These are phyloP conservation scores for Malacoctenus gilli DNA, from an alignment of 2,797 vertebrate species.

Conservation along the genomic window DNA sequence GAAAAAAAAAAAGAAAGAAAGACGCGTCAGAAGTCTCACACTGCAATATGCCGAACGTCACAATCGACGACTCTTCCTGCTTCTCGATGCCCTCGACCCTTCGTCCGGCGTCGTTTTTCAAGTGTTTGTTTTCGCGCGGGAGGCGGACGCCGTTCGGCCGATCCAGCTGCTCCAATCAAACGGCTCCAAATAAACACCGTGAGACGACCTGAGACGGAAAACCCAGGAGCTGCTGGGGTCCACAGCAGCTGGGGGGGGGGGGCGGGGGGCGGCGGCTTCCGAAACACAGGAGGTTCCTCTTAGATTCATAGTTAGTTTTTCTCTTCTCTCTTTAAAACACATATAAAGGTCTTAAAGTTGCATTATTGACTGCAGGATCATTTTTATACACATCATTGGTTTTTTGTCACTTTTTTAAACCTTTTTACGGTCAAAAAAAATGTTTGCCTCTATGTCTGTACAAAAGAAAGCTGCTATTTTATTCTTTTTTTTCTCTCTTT, in stretches of 20 bases:
- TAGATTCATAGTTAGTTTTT: slow-evolving; percentile 76
- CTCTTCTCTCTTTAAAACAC: slow-evolving; percentile 77
- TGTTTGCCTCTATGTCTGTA: slow-evolving; percentile 98
- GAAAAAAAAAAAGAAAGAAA: neutral
- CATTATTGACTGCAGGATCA: slow-evolving; percentile 89
- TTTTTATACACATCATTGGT: slow-evolving; percentile 90
- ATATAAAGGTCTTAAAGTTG: slow-evolving; percentile 90
- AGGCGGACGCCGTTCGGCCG: slow-evolving; percentile 43
- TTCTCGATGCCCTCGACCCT: slow-evolving; percentile 34
- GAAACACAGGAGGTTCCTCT: slow-evolving; percentile 72
- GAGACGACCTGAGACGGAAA: slow-evolving; percentile 42
- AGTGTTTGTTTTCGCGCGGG: slow-evolving; percentile 48
- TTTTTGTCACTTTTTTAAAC: slow-evolving; percentile 95
- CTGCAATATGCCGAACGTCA: slow-evolving; percentile 50
- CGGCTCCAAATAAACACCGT: slow-evolving; percentile 64
- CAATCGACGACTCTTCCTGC: slow-evolving; percentile 38
- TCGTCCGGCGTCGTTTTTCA: slow-evolving; percentile 35
- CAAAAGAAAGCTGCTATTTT: slow-evolving; percentile 99
- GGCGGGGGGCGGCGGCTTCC: slow-evolving; percentile 46
- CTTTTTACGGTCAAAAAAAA: slow-evolving; percentile 96
- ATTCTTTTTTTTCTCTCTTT: slow-evolving; percentile 90
- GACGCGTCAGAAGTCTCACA: slow-evolving; percentile 45
- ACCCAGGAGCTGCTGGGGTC: slow-evolving; percentile 53
- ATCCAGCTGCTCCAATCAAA: slow-evolving; percentile 44
- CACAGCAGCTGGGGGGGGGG: slow-evolving; percentile 45